Base-by-base conservation (phyloP, 2,888 invertebrate genomes). In the Herminia tarsipennalis region DNA sequence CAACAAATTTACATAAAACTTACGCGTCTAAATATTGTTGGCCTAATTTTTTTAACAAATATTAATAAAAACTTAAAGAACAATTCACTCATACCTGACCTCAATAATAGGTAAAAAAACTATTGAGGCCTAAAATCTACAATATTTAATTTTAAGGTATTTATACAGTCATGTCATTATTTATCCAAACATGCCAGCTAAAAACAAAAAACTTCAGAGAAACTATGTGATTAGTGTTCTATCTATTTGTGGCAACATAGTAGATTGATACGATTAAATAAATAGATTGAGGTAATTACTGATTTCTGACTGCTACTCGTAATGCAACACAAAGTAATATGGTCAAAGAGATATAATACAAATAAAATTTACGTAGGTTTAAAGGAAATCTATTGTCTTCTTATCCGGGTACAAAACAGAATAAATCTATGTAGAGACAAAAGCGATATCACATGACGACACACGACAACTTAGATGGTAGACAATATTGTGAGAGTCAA, bases 401-500 rank as follows among this genome's bases (percentile, higher is more conserved):
- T n/a, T n/a, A n/a, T n/a, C n/a, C n/a, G n/a, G n/a, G n/a, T 12
- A 27, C 4, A 22, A 20, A 38, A 38, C 20, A 9, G 27, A n/a
- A 39, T 18, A 39, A 39, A 29, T 25, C 13, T 9, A 45, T 44
- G 13, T 27, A 5, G 32, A 36, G 38, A 49, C 17, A 21, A 28
- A 53, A 52, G 48, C 52, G 20, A 37, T 44, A 45, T 46, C 40
- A 65, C 30, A 45, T 22, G 24, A 58, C 28, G 42, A 61, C 64
- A 70, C 70, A 61, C 56, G 62, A 73, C 55, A 66, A 58, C 55
- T 65, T 53, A 66, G 67, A 76, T 80, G 81, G 81, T 76, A 85
- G 82, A 86, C 84, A 74, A 76, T 68, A 73, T 72, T 66, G 71
- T 75, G 73, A 73, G 66, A 74, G 55, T 78, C 63, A 64, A 73